Evolutionary conservation across 2,797 vertebrate genomes (phyloP).

Genomic region (Labroides dimidiatus): DNA sequence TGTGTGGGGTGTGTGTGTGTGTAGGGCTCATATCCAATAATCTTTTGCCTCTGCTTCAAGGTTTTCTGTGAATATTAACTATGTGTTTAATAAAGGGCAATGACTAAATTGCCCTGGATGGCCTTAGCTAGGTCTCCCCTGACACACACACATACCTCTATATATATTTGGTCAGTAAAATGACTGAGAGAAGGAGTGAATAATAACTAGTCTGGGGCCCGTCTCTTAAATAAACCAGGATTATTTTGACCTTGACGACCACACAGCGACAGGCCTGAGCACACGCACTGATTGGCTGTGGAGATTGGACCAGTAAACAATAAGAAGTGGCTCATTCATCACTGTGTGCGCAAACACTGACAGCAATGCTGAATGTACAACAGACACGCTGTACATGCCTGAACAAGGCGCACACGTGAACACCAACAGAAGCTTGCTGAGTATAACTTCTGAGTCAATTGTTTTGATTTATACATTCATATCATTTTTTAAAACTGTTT

Average conservation of each 20-base stretch:
- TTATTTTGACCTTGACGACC: conserved; percentile 73
- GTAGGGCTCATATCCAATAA: conserved; percentile 35
- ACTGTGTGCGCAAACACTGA: conserved; percentile 39
- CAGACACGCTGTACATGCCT: conserved; percentile 19
- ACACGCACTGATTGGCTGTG: conserved; percentile 66
- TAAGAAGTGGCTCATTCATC: conserved; percentile 70
- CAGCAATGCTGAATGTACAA: conserved; percentile 36
- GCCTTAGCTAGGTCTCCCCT: conserved; percentile 39
- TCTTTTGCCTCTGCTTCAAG: conserved; percentile 42
- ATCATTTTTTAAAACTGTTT: conserved; percentile 9
- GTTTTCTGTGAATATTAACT: conserved; percentile 74
- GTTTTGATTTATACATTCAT: conserved; percentile 7
- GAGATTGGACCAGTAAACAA: conserved; percentile 73
- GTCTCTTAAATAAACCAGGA: conserved; percentile 60
- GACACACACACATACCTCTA: conserved; percentile 11
- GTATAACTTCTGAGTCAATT: background rate
- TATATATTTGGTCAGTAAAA: conserved; percentile 43
- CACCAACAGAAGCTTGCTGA: background rate
- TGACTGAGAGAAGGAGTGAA: conserved; percentile 53
- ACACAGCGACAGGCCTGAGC: conserved; percentile 44
- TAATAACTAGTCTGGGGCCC: conserved; percentile 61
- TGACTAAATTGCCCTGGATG: conserved; percentile 51
- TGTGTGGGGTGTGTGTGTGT: background rate
- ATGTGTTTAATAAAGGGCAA: conserved; percentile 67
- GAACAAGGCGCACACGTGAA: conserved; percentile 6